phyloP scores from a whole-genome alignment of 2,113 vertebrate genomes.

The Rhineura floridana region DNA sequence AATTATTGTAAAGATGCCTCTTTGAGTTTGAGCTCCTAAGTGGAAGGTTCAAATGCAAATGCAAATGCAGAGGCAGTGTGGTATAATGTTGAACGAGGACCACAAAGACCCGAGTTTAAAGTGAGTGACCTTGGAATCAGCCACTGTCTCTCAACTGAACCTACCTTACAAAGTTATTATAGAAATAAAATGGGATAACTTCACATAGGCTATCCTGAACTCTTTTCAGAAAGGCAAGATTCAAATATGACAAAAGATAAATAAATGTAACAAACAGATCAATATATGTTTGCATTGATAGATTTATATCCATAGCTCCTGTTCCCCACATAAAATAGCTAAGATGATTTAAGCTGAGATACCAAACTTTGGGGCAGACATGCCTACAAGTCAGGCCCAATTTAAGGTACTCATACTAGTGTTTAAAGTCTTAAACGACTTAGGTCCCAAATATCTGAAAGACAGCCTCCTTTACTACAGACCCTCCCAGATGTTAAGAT shows the following conservation, averaged over 20 bases:
- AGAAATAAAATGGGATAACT: no score
- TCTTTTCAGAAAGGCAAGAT: background rate
- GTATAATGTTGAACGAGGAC: background rate
- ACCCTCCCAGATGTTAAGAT: no score
- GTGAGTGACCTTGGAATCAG: no score
- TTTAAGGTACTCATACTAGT: no score
- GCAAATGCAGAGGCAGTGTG: background rate
- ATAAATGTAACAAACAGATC: background rate
- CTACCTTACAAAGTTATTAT: background rate
- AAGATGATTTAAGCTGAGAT: background rate
- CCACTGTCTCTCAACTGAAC: background rate
- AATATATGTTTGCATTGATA: background rate
- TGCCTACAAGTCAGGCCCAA: no score
- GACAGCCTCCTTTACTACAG: no score
- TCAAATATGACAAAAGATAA: background rate
- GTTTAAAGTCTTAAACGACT: no score
- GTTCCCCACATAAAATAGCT: constrained; percentile 25
- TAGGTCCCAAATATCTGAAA: no score
- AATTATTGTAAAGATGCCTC: background rate
- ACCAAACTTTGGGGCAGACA: constrained; percentile 13
- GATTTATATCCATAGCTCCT: background rate
- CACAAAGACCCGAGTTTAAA: background rate
- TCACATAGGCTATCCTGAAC: background rate
- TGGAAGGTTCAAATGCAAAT: background rate
- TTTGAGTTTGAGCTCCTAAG: background rate